phyloP scores from a whole-genome alignment of 2,888 invertebrate species.

The Deroplatys truncata region DNA sequence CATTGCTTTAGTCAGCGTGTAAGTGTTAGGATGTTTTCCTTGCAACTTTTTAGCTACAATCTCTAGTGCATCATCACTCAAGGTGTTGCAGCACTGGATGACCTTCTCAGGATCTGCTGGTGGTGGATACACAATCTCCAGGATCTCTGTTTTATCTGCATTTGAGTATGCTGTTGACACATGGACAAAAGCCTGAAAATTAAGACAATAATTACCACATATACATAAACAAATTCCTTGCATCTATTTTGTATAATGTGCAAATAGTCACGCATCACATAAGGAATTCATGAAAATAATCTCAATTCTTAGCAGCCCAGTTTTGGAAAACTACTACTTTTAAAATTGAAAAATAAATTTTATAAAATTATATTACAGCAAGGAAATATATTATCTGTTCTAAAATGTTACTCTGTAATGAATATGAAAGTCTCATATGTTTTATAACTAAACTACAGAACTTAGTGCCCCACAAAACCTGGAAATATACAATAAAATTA shows the following conservation, averaged over 20 bases:
- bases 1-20: constrained; percentile 69
- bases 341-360: not conserved
- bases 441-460: no score
- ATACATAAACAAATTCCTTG: no score
- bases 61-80: constrained; percentile 47
- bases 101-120: constrained; percentile 47
- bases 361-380: no score
- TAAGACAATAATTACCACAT: not conserved
- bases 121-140: constrained; percentile 47
- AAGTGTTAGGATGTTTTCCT: constrained; percentile 60
- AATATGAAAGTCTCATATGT: no score
- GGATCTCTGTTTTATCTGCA: constrained; percentile 51
- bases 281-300: no score
- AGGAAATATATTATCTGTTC: no score
- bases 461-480: no score
- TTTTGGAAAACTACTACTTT: not conserved
- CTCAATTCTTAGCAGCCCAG: no score
- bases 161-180: constrained; percentile 83
- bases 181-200: constrained; percentile 62
- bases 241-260: no score
- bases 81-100: constrained; percentile 43
- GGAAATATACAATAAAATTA: no score
- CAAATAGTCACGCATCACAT: no score
- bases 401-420: no score
- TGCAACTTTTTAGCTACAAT: constrained; percentile 43